Evolutionary conservation across 1,140 invertebrate genomes (phyloP).

Genomic region (Drosophila pallidifrons): DNA sequence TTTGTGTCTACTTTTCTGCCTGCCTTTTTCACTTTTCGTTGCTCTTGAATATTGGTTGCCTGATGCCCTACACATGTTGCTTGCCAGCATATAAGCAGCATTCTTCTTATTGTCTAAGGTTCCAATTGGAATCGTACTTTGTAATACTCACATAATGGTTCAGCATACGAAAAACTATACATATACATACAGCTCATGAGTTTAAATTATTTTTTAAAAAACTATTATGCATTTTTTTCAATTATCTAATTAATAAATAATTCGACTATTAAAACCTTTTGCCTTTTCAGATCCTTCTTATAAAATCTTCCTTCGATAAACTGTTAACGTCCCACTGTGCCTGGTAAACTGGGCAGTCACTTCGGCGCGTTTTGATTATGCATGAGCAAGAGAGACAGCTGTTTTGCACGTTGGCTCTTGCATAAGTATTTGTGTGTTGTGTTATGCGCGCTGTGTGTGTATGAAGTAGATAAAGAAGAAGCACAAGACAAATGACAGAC

Average conservation of each 20-base stretch:
- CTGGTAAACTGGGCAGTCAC: slow-evolving; percentile 32
- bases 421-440: slow-evolving; percentile 44
- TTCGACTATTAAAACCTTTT: no score
- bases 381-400: slow-evolving; percentile 72
- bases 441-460: slow-evolving; percentile 10
- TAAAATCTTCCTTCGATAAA: no score
- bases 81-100: slow-evolving; percentile 4
- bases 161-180: no score
- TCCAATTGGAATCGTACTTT: not conserved
- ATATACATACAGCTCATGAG: no score
- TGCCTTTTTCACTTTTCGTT: slow-evolving; percentile 42
- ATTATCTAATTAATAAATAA: no score
- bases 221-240: no score
- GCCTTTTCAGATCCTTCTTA: no score
- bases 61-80: slow-evolving; percentile 30
- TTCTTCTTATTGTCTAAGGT: not conserved
- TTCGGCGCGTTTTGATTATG: slow-evolving; percentile 49
- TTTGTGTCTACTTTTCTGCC: slow-evolving; percentile 12
- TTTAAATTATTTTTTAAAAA: no score
- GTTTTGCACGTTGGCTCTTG: slow-evolving; percentile 54
- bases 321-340: slow-evolving; percentile 48
- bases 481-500: slow-evolving; percentile 78
- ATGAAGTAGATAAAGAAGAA: slow-evolving; percentile 57
- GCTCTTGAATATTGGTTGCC: slow-evolving; percentile 49
- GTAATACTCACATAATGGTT: not conserved